Percentiles rank a stretch among this genome's conserved stretches.
These are phyloP conservation scores for Lampropteryx suffumata DNA, from an alignment of 2,888 invertebrate species.

Conservation along the genomic window DNA sequence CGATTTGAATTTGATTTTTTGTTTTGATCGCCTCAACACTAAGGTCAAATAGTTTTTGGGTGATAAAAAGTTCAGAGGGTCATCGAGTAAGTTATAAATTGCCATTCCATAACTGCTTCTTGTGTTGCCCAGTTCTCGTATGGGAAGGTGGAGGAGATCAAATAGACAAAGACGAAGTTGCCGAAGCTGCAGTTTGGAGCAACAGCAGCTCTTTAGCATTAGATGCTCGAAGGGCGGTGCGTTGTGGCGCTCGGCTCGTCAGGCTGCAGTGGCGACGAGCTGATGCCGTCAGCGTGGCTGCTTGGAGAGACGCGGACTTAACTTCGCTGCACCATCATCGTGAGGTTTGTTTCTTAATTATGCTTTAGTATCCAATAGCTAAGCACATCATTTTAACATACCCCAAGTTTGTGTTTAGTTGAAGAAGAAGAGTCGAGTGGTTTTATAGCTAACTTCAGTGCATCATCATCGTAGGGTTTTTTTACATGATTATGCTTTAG, in stretches of 20 bases:
- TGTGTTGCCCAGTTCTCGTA: constrained; percentile 57
- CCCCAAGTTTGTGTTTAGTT: too few species aligned
- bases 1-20: too few species aligned
- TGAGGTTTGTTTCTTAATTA: constrained; percentile 54
- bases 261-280: constrained; percentile 73
- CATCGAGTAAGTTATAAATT: too few species aligned
- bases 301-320: constrained; percentile 75
- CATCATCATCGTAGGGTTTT: too few species aligned
- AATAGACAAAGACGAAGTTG: constrained; percentile 55
- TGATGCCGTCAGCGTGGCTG: constrained; percentile 50
- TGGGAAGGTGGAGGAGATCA: constrained; percentile 75
- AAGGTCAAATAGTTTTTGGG: too few species aligned
- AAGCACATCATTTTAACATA: too few species aligned
- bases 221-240: constrained; percentile 71
- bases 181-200: constrained; percentile 76
- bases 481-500: too few species aligned
- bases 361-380: too few species aligned
- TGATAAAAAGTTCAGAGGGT: too few species aligned
- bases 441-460: too few species aligned
- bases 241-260: constrained; percentile 72
- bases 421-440: too few species aligned
- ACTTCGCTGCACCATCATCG: constrained; percentile 73
- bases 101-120: neutral
- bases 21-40: too few species aligned
- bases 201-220: constrained; percentile 74